Base-by-base conservation (phyloP, 2,888 invertebrate species). In the Dicyrtomina minuta region DNA sequence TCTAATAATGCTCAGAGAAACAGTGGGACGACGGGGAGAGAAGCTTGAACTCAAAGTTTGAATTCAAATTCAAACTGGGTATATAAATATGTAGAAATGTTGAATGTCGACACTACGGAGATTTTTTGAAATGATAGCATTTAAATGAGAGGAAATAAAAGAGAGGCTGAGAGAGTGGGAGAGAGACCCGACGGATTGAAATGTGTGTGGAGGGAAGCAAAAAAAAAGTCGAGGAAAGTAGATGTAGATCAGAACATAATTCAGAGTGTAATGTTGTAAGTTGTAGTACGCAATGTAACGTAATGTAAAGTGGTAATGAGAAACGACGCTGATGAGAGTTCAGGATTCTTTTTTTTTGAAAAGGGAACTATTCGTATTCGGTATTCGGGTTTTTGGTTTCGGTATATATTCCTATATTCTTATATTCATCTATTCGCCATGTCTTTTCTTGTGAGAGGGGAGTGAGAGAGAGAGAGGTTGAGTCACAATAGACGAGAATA, bases 241-340 rank as follows among this genome's bases (percentile, higher is more conserved):
- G 53, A 53, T 53, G 13, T 17, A 22, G 24, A 53, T 53, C 53
- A 53, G 17, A 22, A 13, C 22, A 26, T 53, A 53, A 53, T 53
- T 53, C 24, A 53, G 58, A 39, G 64, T 33, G 20, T 65, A 55
- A 65, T 65, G 53, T 65, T 65, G 55, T 55, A 58, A 58, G 58
- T 44, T 46, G 46, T 46, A 61, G 20, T 46, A 46, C 27, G 22
- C 61, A 61, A 65, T 20, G 17, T 33, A 33, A 41, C 41, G 65
- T 55, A 43, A 55, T 56, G 55, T 43, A 65, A 65, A 55, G 56
- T 55, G 53, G 65, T 55, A 55, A 65, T 65, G 55, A 65, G 65
- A 43, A 22, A 51, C 8, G 64, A 64, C 51, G 53, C 39, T 64
- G 64, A 64, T 65, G 65, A 65, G 65, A 56, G 39, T 55, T 65